Evolutionary conservation across 2,113 vertebrate genomes (phyloP).

Genomic region (Poeciliopsis turrubarensis): DNA sequence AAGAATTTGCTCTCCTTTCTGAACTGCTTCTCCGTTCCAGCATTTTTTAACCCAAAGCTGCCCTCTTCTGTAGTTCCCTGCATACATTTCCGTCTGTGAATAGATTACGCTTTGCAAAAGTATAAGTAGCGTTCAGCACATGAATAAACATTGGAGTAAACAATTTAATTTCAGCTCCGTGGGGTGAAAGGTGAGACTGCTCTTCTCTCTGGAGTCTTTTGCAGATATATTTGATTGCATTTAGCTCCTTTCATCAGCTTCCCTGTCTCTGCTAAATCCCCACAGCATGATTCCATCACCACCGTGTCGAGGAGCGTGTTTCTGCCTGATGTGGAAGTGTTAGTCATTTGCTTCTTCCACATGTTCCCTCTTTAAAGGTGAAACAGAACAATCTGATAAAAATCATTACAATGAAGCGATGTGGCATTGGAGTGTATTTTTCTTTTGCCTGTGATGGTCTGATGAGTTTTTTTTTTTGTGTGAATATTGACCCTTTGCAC

Average conservation of each 20-base stretch:
- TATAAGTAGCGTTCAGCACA: background rate
- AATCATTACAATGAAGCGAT: too few relatives aligned
- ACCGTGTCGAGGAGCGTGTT: background rate
- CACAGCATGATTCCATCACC: background rate
- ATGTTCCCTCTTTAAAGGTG: background rate
- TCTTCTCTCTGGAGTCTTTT: too few relatives aligned
- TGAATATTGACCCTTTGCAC: too few relatives aligned
- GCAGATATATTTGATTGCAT: background rate
- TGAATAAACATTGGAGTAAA: background rate
- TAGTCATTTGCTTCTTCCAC: background rate
- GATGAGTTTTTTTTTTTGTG: too few relatives aligned
- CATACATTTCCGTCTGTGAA: background rate
- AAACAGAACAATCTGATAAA: too few relatives aligned
- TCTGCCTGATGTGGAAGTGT: background rate
- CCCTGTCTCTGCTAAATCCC: background rate
- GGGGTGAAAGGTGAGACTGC: too few relatives aligned
- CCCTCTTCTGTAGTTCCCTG: background rate
- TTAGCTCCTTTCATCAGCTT: background rate
- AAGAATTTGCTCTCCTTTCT: conserved; percentile 30
- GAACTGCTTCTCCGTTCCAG: background rate
- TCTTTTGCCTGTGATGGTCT: too few relatives aligned
- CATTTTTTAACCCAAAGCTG: too few relatives aligned
- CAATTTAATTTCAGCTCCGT: background rate
- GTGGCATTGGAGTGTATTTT: too few relatives aligned
- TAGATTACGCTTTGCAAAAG: background rate